These are phyloP conservation scores for Synergus japonicus DNA, from an alignment of 2,888 invertebrate species.

Conservation along the genomic window DNA sequence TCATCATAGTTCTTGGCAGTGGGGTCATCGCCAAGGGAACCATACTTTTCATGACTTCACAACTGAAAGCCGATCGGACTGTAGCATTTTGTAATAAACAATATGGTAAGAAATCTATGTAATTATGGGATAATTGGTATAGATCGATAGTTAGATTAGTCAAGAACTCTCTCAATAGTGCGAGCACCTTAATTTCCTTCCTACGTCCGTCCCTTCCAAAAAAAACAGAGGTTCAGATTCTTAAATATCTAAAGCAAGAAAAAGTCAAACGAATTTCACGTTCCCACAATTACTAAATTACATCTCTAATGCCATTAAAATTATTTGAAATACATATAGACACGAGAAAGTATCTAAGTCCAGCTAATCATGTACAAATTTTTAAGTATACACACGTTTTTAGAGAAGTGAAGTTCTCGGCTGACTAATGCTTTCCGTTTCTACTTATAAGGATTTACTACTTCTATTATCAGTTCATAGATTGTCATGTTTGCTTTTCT, in stretches of 20 bases:
- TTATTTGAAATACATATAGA: background rate
- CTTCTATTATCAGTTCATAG: background rate
- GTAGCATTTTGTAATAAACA: slow-evolving; percentile 91
- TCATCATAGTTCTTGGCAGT: slow-evolving; percentile 89
- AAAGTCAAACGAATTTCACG: background rate
- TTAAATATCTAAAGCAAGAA: background rate
- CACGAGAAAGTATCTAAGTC: background rate
- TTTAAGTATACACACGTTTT: background rate
- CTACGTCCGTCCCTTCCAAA: background rate
- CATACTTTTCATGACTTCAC: slow-evolving; percentile 94
- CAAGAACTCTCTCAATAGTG: slow-evolving; percentile 15
- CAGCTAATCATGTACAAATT: background rate
- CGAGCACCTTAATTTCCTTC: slow-evolving; percentile 26
- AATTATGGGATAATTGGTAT: slow-evolving; percentile 31
- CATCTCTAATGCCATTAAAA: background rate
- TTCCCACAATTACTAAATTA: slow-evolving; percentile 18
- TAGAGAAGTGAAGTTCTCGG: background rate
- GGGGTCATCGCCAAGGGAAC: slow-evolving; percentile 94
- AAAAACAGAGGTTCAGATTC: slow-evolving; percentile 10
- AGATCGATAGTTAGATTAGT: slow-evolving; percentile 26
- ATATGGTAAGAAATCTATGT: slow-evolving; percentile 82
- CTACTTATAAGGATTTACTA: background rate
- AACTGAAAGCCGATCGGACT: slow-evolving; percentile 87
- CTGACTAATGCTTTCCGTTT: background rate
- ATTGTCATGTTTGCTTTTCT: background rate